These are phyloP conservation scores for Diaperis boleti DNA, from an alignment of 2,888 invertebrate genomes.

Conservation along the genomic window DNA sequence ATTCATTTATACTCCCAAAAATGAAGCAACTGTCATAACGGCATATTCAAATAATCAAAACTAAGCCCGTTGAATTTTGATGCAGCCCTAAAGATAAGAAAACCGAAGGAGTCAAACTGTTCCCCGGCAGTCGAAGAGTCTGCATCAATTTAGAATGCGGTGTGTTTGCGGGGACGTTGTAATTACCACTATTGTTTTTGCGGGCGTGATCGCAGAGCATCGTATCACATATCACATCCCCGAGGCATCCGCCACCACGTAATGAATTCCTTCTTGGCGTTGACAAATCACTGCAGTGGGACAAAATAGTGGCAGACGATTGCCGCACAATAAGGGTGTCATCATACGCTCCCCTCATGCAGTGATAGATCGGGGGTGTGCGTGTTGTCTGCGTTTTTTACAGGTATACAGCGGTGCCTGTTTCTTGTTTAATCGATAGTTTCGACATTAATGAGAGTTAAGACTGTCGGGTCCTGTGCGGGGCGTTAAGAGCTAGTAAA, in stretches of 20 bases:
- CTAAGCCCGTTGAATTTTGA: no score
- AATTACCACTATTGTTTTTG: constrained; percentile 46
- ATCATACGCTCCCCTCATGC: constrained; percentile 49
- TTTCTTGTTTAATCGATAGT: constrained; percentile 52
- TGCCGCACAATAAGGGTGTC: constrained; percentile 54
- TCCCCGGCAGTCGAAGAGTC: no score
- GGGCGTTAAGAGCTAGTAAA: constrained; percentile 58
- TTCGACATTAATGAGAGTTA: constrained; percentile 28
- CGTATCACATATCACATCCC: constrained; percentile 55
- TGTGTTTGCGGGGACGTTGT: constrained; percentile 37
- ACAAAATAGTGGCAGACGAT: constrained; percentile 55
- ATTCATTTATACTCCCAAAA: no score
- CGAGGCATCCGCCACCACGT: constrained; percentile 47
- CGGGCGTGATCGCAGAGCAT: constrained; percentile 54
- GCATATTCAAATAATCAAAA: no score
- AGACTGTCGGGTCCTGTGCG: constrained; percentile 42
- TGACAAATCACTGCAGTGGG: constrained; percentile 64
- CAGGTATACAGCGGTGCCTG: constrained; percentile 1
- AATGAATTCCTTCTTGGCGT: constrained; percentile 64
- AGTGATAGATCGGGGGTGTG: constrained; percentile 56
- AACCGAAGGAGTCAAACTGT: no score
- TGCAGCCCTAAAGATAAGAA: no score
- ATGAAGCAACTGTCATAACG: no score
- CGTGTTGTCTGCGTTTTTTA: constrained; percentile 45
- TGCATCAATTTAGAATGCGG: background rate